These are phyloP conservation scores for Drosophila atroscutellata DNA, from an alignment of 2,888 invertebrate genomes.

Conservation along the genomic window DNA sequence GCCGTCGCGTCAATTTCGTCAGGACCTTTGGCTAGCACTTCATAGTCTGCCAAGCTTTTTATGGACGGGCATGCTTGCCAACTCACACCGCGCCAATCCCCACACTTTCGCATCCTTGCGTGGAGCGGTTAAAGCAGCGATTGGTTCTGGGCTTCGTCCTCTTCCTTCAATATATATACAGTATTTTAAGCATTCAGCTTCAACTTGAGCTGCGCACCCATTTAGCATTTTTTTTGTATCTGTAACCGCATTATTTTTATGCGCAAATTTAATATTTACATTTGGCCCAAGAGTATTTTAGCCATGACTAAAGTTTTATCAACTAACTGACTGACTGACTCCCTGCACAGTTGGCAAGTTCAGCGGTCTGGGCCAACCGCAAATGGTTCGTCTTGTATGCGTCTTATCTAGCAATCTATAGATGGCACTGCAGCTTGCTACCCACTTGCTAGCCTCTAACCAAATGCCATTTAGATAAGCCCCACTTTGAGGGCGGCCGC, in stretches of 20 bases:
- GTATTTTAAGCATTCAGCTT: slow-evolving; percentile 12
- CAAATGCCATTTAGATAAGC: slow-evolving; percentile 76
- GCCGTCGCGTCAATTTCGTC: slow-evolving; percentile 73
- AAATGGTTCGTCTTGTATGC: slow-evolving; percentile 29
- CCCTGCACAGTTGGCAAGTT: slow-evolving; percentile 8
- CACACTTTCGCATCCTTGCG: background rate
- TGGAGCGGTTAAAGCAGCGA: slow-evolving; percentile 25
- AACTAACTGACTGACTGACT: slow-evolving; percentile 27
- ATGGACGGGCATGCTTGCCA: slow-evolving; percentile 49
- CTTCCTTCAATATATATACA: slow-evolving; percentile 1
- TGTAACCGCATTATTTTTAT: slow-evolving; percentile 52
- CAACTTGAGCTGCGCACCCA: slow-evolving; percentile 26
- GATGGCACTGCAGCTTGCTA: slow-evolving; percentile 30
- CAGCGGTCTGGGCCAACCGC: slow-evolving; percentile 30
- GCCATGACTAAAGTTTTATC: slow-evolving; percentile 42
- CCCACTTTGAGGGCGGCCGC: slow-evolving; percentile 37
- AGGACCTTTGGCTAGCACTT: slow-evolving; percentile 70
- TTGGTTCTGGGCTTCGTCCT: slow-evolving; percentile 30
- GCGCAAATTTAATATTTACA: slow-evolving; percentile 76
- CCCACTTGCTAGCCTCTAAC: slow-evolving; percentile 32
- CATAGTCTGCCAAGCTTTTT: slow-evolving; percentile 71
- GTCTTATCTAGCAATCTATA: slow-evolving; percentile 26
- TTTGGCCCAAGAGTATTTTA: slow-evolving; percentile 71
- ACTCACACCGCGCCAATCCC: background rate
- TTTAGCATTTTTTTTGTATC: slow-evolving; percentile 43